Base-by-base conservation (phyloP, 2,797 vertebrate genomes). In the Tarsius wallacei region DNA sequence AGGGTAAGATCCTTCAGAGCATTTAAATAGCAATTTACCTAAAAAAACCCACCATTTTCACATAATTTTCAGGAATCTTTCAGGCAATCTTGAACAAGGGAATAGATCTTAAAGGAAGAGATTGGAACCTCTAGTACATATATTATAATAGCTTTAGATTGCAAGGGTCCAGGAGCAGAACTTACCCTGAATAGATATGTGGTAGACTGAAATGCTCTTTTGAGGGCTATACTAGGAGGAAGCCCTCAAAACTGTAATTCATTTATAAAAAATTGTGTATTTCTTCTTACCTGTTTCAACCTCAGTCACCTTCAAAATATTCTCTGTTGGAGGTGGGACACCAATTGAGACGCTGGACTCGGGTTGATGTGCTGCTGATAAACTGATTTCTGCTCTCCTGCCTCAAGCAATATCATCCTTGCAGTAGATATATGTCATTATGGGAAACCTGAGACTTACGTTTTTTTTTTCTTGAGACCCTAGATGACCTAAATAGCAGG, bases 1-100 rank as follows among this genome's bases (percentile, higher is more conserved):
- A 42, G 26, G 16, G 5, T 11, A 71, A 70, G 70, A 83, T 63
- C 16, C 88, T 90, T 17, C 9, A 64, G 11, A 83, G 22, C 28
- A 78, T 91, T 85, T 94, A 95, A 87, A 73, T 64, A 21, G 84
- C 47, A 14, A 93, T 81, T 93, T 90, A 92, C 51, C 42, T 64
- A 28, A 51, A 86, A 86, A 88, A 90, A 87, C 71, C 14, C 6
- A 42, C 42, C 13, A 59, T 74, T 76, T 84, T 16, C 13, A 55
- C 33, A 26, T 51, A 91, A 24, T 87, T 91, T 96, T 74, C 8
- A 84, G 19, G 6, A 57, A 7, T 64, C n/a, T 78, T 1, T 94
- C 21, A 80, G 66, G 13, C 9, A 42, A 70, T 70, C 5, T 82
- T 96, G 64, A 95, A 71, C 16, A 66, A 28, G 33, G 28, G 36